Percentiles rank a stretch among this genome's conserved stretches.
Evolutionary conservation across 2,797 vertebrate genomes (phyloP).

Genomic region (Otolemur crassicaudatus): DNA sequence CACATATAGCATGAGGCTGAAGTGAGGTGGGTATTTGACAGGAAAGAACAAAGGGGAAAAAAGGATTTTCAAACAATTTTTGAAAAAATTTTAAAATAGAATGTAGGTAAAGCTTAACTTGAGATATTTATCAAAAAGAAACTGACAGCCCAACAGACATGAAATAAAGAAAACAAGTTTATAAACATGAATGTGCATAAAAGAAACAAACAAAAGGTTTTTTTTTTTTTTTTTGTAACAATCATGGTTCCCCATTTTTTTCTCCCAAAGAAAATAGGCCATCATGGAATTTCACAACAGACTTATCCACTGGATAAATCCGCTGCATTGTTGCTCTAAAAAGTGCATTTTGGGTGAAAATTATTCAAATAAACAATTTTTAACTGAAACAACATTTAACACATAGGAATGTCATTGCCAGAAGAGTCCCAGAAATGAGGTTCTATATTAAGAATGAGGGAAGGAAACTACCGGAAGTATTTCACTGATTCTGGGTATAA

Average conservation of each 20-base stretch:
- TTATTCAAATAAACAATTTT: constrained; percentile 64
- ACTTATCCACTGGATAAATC: no score
- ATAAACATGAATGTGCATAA: not conserved
- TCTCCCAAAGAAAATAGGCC: not conserved
- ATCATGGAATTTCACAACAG: not conserved
- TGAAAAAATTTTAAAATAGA: not conserved
- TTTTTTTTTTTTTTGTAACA: not conserved
- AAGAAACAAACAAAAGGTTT: not conserved
- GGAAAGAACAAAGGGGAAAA: not conserved
- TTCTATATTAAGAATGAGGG: constrained; percentile 36
- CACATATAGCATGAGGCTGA: not conserved
- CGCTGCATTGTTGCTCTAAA: not conserved
- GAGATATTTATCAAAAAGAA: not conserved
- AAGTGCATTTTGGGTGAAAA: constrained; percentile 53
- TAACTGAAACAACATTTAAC: constrained; percentile 43
- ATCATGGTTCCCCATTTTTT: not conserved
- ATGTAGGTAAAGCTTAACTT: not conserved
- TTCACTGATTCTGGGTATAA: not conserved
- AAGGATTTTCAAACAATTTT: not conserved
- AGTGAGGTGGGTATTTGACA: not conserved
- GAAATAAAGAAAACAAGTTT: not conserved
- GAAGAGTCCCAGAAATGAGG: constrained; percentile 38
- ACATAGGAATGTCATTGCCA: constrained; percentile 30
- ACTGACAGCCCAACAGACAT: not conserved
- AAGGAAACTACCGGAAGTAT: not conserved